Conservation (phyloP, 2,113 vertebrate species). For the Lates calcarifer region DNA sequence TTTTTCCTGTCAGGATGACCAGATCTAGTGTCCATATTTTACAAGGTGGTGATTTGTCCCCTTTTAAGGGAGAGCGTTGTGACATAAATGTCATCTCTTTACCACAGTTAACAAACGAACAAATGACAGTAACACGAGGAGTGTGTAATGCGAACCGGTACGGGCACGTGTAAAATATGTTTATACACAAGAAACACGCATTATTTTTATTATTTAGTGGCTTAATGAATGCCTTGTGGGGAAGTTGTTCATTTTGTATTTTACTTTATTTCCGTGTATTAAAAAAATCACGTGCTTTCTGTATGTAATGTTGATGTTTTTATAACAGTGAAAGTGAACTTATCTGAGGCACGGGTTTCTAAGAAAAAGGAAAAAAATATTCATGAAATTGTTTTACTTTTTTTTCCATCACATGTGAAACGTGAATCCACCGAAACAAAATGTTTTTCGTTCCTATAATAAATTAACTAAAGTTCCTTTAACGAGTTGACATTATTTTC, state of each 20-base stretch:
- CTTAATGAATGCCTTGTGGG: slow-evolving; percentile 90
- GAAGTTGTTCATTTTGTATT: slow-evolving; percentile 78
- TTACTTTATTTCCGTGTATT: slow-evolving; percentile 91
- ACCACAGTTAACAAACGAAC: slow-evolving; percentile 35
- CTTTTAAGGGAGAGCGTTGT: slow-evolving; percentile 47
- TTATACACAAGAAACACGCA: slow-evolving; percentile 93
- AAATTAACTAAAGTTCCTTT: slow-evolving; percentile 85
- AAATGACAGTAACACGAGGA: slow-evolving; percentile 55
- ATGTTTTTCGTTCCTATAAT: slow-evolving; percentile 85
- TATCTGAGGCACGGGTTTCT: slow-evolving; percentile 80
- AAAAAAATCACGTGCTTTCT: slow-evolving; percentile 89
- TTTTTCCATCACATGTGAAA: slow-evolving; percentile 84
- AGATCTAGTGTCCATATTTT: slow-evolving; percentile 66
- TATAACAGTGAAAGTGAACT: slow-evolving; percentile 90
- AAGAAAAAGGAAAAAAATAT: slow-evolving; percentile 59
- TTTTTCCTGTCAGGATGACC: slow-evolving; percentile 60
- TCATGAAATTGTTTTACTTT: slow-evolving; percentile 78
- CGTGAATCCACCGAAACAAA: slow-evolving; percentile 82
- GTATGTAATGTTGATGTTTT: slow-evolving; percentile 88
- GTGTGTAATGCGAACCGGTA: slow-evolving; percentile 79
- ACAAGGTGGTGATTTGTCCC: slow-evolving; percentile 40
- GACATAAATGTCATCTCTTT: slow-evolving; percentile 41
- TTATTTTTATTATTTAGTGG: slow-evolving; percentile 96
- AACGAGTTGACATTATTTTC: slow-evolving; percentile 79
- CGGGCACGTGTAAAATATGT: slow-evolving; percentile 95